Base-by-base conservation (phyloP, 2,797 vertebrate species). In the Phrynocephalus guinanensis region DNA sequence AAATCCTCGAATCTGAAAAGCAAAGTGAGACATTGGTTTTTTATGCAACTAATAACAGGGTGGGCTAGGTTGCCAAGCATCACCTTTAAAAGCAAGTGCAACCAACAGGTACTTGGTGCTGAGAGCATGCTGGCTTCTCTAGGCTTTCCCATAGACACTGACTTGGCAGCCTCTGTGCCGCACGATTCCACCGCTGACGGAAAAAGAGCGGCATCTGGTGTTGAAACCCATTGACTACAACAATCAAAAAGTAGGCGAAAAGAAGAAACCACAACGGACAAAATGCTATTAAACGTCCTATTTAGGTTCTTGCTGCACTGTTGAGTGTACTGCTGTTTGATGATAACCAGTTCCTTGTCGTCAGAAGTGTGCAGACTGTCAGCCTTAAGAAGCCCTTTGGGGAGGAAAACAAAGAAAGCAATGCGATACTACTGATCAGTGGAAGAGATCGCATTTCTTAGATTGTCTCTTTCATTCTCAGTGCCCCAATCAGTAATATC, bases 1-100 rank as follows among this genome's bases (percentile, higher is more conserved):
- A 96, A 99, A 99, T 48, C 99, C 99, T 92, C 99, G 98, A 89
- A 99, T 99, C 99, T 99, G 94, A 83, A 95, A 95, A 92, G 76
- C n/a, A 44, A 86, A 92, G 76, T 71, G 88, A 86, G 28, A 67
- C 0, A 77, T 8, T 88, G 10, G 6, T 50, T 20, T 88, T 1
- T 33, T 60, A 86, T 44, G 28, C 84, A 81, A 70, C 8, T 85
- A 1, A 15, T 1, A 87, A 83, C 87, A 83, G 2, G 1, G 60
- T 63, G 73, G 89, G 9, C 48, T 85, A 92, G 93, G 89, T 15
- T n/a, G 26, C 22, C 22, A 75, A 28, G 22, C 82, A 71, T 2
- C 33, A 60, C 28, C 5, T 7, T 52, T 28, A 66, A 11, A 84
- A 63, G 24, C 44, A 52, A 76, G 48, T 38, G 16, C 30, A 78